These are phyloP conservation scores for Nycticorax nycticorax DNA, from an alignment of 2,113 vertebrate genomes.

Conservation along the genomic window DNA sequence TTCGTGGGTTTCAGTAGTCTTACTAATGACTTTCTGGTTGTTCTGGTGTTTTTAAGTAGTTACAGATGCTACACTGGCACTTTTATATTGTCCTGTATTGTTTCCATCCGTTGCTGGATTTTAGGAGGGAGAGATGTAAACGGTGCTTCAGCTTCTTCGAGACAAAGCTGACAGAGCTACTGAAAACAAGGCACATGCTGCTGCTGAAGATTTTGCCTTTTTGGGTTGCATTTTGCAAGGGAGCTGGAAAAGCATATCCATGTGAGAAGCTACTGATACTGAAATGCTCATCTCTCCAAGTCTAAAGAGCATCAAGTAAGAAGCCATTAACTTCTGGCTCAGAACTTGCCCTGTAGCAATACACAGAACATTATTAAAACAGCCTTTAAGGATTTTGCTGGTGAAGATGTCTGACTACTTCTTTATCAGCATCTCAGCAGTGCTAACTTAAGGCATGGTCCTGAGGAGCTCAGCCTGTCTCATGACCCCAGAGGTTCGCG, in stretches of 20 bases:
- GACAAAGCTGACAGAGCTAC: not conserved
- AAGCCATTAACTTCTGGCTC: not conserved
- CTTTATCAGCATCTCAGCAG: not conserved
- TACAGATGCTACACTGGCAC: slow-evolving; percentile 3
- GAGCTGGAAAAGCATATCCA: not conserved
- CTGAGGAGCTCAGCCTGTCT: not conserved
- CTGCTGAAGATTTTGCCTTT: not conserved
- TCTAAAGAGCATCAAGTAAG: not conserved
- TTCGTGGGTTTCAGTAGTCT: slow-evolving; percentile 13
- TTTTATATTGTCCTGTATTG: not conserved
- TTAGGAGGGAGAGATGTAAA: not conserved
- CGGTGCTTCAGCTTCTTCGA: not conserved
- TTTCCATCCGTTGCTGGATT: not conserved
- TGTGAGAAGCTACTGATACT: not conserved
- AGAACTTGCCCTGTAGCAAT: not conserved
- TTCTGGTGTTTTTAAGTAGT: not conserved
- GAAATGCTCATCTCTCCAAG: not conserved
- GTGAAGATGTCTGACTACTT: not conserved
- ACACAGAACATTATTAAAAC: not conserved
- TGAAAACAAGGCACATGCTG: not conserved
- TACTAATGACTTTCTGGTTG: slow-evolving; percentile 5
- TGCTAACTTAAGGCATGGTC: not conserved
- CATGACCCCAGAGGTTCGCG: accelerated
- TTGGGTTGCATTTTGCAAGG: not conserved
- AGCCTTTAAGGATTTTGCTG: not conserved